phyloP scores from a whole-genome alignment of 2,888 invertebrate genomes.

The Clistopyga incitator region DNA sequence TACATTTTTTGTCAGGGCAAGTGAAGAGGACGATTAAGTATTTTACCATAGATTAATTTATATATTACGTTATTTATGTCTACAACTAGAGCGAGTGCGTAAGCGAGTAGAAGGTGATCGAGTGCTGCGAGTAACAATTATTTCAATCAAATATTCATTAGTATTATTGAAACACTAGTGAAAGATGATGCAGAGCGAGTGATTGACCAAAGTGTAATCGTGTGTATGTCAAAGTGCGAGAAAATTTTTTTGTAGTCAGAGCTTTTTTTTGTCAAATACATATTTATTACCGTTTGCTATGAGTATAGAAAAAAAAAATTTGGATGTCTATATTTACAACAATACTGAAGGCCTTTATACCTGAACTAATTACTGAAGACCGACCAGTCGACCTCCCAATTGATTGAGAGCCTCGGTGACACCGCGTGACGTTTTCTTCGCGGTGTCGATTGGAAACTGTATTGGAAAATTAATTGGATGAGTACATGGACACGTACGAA shows the following conservation, averaged over 20 bases:
- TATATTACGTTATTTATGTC: constrained; percentile 48
- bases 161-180: not conserved
- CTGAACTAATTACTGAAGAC: constrained; percentile 84
- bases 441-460: constrained; percentile 86
- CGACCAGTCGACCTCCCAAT: constrained; percentile 86
- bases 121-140: constrained; percentile 25
- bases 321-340: constrained; percentile 45
- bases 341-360: constrained; percentile 47
- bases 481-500: constrained; percentile 18
- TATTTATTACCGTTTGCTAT: constrained; percentile 57
- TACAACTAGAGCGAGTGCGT: constrained; percentile 28
- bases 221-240: constrained; percentile 17
- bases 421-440: constrained; percentile 85
- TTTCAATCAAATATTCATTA: constrained; percentile 4
- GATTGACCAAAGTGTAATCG: constrained; percentile 24
- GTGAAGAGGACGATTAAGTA: constrained; percentile 33
- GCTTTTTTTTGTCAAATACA: constrained; percentile 41
- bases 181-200: not conserved
- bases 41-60: constrained; percentile 48
- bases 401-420: constrained; percentile 87
- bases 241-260: constrained; percentile 13
- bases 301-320: constrained; percentile 49
- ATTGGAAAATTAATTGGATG: constrained; percentile 49
- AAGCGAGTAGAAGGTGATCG: constrained; percentile 19
- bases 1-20: not conserved